Evolutionary conservation across 2,113 vertebrate species (phyloP).

Genomic region (Ginglymostoma cirratum): DNA sequence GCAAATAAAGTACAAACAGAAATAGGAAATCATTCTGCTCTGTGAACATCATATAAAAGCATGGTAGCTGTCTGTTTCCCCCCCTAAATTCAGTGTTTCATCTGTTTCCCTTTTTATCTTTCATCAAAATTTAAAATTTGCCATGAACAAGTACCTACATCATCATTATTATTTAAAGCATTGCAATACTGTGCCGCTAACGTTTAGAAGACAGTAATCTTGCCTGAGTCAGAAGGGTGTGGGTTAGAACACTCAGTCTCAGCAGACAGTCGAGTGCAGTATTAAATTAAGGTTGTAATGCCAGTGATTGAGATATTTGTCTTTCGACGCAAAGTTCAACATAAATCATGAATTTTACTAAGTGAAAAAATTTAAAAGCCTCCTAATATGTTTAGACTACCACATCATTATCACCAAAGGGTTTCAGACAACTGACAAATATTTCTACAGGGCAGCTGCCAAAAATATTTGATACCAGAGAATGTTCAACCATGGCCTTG

Average conservation of each 20-base stretch:
- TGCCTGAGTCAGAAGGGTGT: constrained; percentile 20
- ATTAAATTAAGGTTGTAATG: neutral
- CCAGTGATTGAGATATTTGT: neutral
- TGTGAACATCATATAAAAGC: neutral
- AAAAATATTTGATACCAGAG: neutral
- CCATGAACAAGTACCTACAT: neutral
- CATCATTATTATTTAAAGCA: neutral
- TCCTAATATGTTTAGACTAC: neutral
- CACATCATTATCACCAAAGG: neutral
- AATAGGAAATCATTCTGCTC: neutral
- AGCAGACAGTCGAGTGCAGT: neutral
- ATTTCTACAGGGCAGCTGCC: neutral
- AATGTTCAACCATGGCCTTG: neutral
- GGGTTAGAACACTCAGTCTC: neutral
- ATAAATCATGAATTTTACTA: neutral
- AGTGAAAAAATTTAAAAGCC: neutral
- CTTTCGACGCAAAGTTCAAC: neutral
- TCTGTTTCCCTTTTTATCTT: neutral
- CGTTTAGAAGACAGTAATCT: neutral
- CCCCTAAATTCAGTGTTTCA: neutral
- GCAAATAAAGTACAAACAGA: neutral
- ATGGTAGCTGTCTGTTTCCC: neutral
- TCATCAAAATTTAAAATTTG: neutral
- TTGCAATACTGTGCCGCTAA: neutral
- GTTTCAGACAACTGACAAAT: neutral